Percentiles rank a stretch among this genome's conserved stretches.
Evolutionary conservation across 2,113 vertebrate genomes (phyloP).

Genomic region (Tursiops truncatus): DNA sequence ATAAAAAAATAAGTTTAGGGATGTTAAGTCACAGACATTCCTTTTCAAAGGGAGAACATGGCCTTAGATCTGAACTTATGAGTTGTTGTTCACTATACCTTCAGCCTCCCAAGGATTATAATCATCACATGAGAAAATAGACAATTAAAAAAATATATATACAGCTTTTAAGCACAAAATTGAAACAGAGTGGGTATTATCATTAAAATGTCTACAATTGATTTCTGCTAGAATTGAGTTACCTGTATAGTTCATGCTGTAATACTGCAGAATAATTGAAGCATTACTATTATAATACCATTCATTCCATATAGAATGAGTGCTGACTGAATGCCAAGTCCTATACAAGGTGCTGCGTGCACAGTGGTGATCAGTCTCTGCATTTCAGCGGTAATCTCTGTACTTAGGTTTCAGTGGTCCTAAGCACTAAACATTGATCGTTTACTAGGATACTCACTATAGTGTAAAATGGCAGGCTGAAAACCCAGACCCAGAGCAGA

Average conservation of each 20-base stretch:
- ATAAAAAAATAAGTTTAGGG: background rate
- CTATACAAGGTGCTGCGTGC: background rate
- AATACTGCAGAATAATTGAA: background rate
- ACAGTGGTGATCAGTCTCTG: background rate
- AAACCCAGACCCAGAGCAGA: background rate
- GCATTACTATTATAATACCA: background rate
- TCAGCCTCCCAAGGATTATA: background rate
- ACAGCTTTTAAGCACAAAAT: background rate
- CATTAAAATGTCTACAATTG: background rate
- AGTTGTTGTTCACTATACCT: background rate
- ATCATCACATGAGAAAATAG: background rate
- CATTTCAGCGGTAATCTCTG: background rate
- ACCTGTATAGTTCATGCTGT: background rate
- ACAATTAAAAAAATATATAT: background rate
- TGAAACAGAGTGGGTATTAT: background rate
- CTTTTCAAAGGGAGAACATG: background rate
- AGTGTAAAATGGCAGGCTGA: background rate
- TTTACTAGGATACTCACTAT: background rate
- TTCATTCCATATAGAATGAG: background rate
- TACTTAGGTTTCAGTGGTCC: background rate
- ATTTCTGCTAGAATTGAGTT: conserved; percentile 11
- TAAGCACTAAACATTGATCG: background rate
- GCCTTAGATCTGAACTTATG: background rate
- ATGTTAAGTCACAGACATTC: background rate
- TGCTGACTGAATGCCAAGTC: background rate